A percentile compares a stretch with the other conserved stretches of the same genome.
phyloP scores from a whole-genome alignment of 2,888 invertebrate genomes.

The Limnephilus lunatus region DNA sequence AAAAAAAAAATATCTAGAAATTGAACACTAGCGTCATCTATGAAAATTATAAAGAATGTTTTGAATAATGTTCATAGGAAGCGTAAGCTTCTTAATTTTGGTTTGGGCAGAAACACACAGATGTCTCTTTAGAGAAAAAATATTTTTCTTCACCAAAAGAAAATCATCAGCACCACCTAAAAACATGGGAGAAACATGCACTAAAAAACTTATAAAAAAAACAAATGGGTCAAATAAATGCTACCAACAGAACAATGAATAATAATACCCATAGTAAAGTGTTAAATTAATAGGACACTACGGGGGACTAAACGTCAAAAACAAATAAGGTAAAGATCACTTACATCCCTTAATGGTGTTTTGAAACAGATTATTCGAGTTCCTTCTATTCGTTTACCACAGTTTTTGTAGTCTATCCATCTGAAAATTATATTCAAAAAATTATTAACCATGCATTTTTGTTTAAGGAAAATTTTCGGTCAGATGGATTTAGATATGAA shows the following conservation, averaged over 20 bases:
- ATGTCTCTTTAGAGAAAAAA: not conserved
- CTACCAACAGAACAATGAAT: not conserved
- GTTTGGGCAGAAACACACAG: not conserved
- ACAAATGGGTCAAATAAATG: too few species aligned
- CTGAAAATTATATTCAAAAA: slow-evolving; percentile 71
- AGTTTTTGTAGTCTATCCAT: slow-evolving; percentile 80
- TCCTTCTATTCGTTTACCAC: slow-evolving; percentile 81
- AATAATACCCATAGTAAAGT: not conserved
- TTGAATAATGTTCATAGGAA: not conserved
- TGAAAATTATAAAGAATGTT: not conserved
- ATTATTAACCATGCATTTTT: not conserved
- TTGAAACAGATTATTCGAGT: slow-evolving; percentile 87
- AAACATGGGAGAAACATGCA: too few species aligned
- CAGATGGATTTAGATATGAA: not conserved
- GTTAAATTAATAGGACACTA: not conserved
- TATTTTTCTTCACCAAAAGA: not conserved
- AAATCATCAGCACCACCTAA: too few species aligned
- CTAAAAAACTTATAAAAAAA: too few species aligned
- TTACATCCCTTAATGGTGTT: slow-evolving; percentile 79
- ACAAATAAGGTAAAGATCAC: slow-evolving; percentile 64
- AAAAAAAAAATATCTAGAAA: not conserved
- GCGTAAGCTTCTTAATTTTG: not conserved
- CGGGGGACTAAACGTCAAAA: not conserved
- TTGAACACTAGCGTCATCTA: not conserved
- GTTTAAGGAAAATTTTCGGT: not conserved